Base-by-base conservation (phyloP, 2,888 invertebrate species). In the Phrixothrix hirtus region DNA sequence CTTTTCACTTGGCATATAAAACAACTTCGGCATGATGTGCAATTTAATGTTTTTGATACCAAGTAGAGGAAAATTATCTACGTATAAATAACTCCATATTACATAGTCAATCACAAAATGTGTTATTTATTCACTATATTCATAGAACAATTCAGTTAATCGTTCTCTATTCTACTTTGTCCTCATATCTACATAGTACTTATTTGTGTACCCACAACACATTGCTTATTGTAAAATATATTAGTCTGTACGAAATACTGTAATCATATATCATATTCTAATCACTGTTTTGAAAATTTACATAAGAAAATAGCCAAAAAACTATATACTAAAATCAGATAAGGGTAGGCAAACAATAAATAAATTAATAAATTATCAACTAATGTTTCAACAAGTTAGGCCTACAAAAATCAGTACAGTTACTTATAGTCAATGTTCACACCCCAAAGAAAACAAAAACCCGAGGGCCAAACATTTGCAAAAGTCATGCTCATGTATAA, bases 201-300 rank as follows among this genome's bases (percentile, higher is more conserved):
- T 41, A 47, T 42, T 57, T 58, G 62, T 65, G 61, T 64, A 61
- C 64, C 58, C 58, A 59, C 59, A 62, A 57, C 57, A 44, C 51
- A 59, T 55, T 65, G 63, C 61, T 60, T 43, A 55, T 64, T 60
- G 63, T 63, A 65, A 61, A 57, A 46, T 41, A 52, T 35, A 37
- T 31, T 31, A 14, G 21, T 41, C 16, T 45, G 45, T 51, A 45
- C 45, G 29, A 39, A 51, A 51, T 51, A 51, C 51, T 38, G 39
- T 45, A 51, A 51, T 51, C 50, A 50, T 49, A 49, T 36, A 11
- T 5, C 21, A 21, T 7, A 21, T 21, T 21, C n/a, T n/a, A n/a
- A n/a, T n/a, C n/a, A n/a, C n/a, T n/a, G n/a, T n/a, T n/a, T n/a
- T n/a, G n/a, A n/a, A n/a, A n/a, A n/a, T n/a, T n/a, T n/a, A n/a